A percentile compares a stretch with the other conserved stretches of the same genome.
Evolutionary conservation across 2,113 vertebrate species (phyloP).

Genomic region (Smithornis capensis): DNA sequence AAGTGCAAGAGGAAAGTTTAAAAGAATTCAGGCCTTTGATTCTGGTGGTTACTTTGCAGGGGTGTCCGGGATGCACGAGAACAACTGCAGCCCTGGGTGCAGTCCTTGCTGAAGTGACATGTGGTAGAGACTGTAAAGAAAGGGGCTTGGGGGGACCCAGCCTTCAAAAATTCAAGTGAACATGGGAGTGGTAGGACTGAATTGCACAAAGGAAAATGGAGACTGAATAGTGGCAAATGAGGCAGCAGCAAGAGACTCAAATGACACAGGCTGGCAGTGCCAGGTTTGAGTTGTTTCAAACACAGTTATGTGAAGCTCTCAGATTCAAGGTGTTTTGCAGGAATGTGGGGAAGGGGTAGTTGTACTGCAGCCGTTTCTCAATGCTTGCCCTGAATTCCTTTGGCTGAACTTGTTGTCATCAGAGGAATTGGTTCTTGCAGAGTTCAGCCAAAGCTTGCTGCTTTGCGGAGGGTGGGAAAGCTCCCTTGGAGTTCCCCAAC

Average conservation of each 20-base stretch:
- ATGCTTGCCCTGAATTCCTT: neutral
- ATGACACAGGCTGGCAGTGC: neutral
- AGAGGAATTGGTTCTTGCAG: neutral
- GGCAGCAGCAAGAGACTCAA: slow-evolving; percentile 1
- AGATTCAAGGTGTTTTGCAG: neutral
- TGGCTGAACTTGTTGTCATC: neutral
- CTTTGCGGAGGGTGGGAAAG: neutral
- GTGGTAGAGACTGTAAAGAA: neutral
- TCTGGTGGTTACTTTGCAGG: neutral
- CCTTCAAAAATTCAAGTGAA: neutral
- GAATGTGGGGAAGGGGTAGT: neutral
- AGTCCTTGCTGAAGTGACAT: neutral
- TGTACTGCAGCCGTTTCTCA: neutral
- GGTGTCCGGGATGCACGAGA: neutral
- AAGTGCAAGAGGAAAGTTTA: neutral
- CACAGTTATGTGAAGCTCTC: neutral
- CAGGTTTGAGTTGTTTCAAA: slow-evolving; percentile 4
- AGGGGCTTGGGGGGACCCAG: neutral
- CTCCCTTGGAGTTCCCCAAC: neutral
- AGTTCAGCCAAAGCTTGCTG: neutral
- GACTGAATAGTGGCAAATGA: neutral
- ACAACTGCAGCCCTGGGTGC: neutral
- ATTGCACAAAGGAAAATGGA: neutral
- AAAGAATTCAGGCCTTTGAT: neutral
- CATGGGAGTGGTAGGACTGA: neutral